Percentiles rank a stretch among this genome's conserved stretches.
These are phyloP conservation scores for Clarias batrachus DNA, from an alignment of 2,113 vertebrate genomes.

Conservation along the genomic window DNA sequence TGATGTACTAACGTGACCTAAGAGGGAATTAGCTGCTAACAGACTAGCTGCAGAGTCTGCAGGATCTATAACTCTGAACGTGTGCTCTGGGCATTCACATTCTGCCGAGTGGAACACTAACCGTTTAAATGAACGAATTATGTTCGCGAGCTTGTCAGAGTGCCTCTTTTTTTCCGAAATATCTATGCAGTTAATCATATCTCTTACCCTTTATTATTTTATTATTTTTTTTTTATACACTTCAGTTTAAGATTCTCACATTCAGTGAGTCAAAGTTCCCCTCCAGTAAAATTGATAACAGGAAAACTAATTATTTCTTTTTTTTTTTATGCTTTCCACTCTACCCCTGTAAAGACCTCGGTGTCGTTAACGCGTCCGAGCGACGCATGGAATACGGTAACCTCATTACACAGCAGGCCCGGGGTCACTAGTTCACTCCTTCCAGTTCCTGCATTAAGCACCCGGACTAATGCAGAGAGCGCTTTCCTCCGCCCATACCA, in stretches of 20 bases:
- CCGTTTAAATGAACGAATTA: neutral
- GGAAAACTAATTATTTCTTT: neutral
- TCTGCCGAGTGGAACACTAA: neutral
- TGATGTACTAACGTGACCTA: neutral
- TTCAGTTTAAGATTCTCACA: neutral
- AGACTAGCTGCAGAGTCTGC: neutral
- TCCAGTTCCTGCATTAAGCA: constrained; percentile 26
- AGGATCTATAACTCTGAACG: no score
- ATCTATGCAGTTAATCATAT: neutral
- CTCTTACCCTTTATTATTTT: neutral
- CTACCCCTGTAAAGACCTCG: neutral
- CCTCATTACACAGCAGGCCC: constrained; percentile 20
- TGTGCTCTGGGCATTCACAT: neutral
- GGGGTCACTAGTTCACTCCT: constrained; percentile 32
- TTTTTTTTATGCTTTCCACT: neutral
- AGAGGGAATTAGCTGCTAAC: neutral
- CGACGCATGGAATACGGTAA: constrained; percentile 13
- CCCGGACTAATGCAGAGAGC: constrained; percentile 6
- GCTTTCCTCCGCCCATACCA: constrained; percentile 10
- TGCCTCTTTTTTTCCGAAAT: neutral
- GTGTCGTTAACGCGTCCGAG: neutral
- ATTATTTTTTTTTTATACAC: no score
- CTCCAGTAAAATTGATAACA: neutral
- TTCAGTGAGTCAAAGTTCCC: neutral
- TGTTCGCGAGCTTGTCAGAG: neutral